phyloP scores from a whole-genome alignment of 2,797 vertebrate genomes.

The Nannoperca australis region DNA sequence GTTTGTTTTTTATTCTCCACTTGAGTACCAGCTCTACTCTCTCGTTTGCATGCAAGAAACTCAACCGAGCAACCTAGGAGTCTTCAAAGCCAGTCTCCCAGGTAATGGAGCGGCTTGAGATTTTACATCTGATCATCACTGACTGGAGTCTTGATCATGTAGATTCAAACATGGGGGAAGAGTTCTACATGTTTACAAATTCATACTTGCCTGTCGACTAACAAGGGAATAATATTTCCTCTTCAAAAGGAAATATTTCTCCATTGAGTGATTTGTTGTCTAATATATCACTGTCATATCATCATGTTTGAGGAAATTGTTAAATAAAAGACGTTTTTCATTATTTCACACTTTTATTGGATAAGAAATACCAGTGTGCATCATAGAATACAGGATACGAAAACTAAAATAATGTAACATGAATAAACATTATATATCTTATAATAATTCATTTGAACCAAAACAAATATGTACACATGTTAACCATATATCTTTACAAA shows the following conservation, averaged over 20 bases:
- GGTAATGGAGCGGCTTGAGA: conserved; percentile 73
- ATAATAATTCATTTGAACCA: conserved; percentile 1
- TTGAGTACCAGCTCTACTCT: conserved; percentile 46
- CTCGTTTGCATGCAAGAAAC: conserved; percentile 77
- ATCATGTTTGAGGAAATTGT: conserved; percentile 8
- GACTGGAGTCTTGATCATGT: conserved; percentile 75
- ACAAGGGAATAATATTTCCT: conserved; percentile 30
- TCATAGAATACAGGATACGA: background rate
- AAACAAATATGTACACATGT: conserved; percentile 59
- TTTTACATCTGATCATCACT: conserved; percentile 76
- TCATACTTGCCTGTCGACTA: conserved; percentile 23
- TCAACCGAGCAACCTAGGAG: conserved; percentile 65
- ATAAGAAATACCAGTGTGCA: conserved; percentile 16
- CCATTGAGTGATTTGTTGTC: conserved; percentile 31
- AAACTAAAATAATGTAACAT: conserved; percentile 30
- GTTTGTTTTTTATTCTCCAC: conserved; percentile 67
- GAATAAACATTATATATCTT: conserved; percentile 17
- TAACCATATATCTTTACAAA: conserved; percentile 27
- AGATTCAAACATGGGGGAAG: conserved; percentile 61
- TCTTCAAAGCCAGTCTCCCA: conserved; percentile 80
- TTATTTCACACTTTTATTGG: conserved; percentile 60
- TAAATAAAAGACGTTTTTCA: conserved; percentile 15
- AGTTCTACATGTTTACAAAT: conserved; percentile 69
- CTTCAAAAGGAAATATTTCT: conserved; percentile 24
- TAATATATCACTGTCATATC: conserved; percentile 6